A percentile compares a stretch with the other conserved stretches of the same genome.
Conservation (phyloP, 2,797 vertebrate genomes). For the Hylomyscus alleni region DNA sequence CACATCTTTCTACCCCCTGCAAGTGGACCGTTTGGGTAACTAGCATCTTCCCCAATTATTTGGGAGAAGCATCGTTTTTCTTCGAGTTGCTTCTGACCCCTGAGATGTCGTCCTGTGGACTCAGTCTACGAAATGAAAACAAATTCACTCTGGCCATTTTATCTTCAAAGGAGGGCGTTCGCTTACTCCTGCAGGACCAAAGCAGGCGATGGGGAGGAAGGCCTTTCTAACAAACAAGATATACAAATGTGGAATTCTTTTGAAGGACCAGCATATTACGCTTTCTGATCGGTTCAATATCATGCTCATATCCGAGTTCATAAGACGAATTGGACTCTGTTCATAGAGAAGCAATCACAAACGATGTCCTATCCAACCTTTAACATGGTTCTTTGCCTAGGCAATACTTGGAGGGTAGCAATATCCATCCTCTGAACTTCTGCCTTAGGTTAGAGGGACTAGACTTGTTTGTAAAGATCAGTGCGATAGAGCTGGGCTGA, state of each 20-base stretch:
- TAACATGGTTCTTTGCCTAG: background rate
- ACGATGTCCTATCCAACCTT: background rate
- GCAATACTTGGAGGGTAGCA: conserved; percentile 45
- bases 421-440: background rate
- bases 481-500: background rate
- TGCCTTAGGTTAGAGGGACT: background rate
- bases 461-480: conserved; percentile 17
- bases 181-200: background rate
- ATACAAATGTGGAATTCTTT: background rate
- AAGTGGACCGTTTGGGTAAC: background rate
- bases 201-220: background rate
- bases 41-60: background rate
- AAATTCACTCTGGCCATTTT: background rate
- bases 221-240: background rate
- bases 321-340: conserved; percentile 1
- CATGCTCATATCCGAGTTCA: conserved; percentile 2
- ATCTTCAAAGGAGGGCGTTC: background rate
- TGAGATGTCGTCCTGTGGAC: background rate
- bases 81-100: background rate
- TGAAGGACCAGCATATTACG: background rate
- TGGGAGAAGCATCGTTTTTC: background rate
- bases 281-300: background rate
- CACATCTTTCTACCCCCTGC: background rate
- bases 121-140: background rate
- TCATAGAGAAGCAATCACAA: conserved; percentile 27